Evolutionary conservation across 2,888 invertebrate species (phyloP).

Genomic region (Lathronympha strigana): DNA sequence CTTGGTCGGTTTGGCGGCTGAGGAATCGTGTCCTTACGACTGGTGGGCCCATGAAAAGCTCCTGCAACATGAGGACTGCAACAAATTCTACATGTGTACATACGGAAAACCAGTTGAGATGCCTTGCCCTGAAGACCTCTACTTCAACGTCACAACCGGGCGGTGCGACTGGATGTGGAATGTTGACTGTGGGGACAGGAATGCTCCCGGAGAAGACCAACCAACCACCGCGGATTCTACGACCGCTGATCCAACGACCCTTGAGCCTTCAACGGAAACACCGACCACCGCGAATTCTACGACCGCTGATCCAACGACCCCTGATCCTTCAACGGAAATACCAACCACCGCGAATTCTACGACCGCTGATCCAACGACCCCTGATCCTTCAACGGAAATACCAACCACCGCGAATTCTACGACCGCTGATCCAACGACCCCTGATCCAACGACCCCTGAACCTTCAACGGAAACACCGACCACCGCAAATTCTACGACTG

Average conservation of each 20-base stretch:
- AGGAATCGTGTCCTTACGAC: constrained; percentile 60
- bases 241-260: neutral
- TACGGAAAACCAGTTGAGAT: constrained; percentile 85
- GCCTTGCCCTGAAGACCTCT: constrained; percentile 81
- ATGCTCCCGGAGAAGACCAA: constrained; percentile 35
- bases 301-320: neutral
- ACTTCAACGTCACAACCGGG: constrained; percentile 81
- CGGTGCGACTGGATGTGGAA: constrained; percentile 86
- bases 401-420: constrained; percentile 20
- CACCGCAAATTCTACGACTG: neutral
- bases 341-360: neutral
- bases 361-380: neutral
- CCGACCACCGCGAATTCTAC: neutral
- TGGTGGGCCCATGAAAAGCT: constrained; percentile 72
- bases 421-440: constrained; percentile 10
- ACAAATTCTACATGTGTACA: constrained; percentile 87
- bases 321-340: neutral
- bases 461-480: neutral
- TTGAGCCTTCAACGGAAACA: neutral
- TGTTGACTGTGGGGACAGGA: constrained; percentile 83
- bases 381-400: neutral
- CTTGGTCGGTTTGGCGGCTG: constrained; percentile 50
- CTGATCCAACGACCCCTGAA: neutral
- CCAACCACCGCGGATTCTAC: constrained; percentile 10
- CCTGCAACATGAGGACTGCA: constrained; percentile 82